These are phyloP conservation scores for Euwallacea fornicatus DNA, from an alignment of 1,140 invertebrate species.

Conservation along the genomic window DNA sequence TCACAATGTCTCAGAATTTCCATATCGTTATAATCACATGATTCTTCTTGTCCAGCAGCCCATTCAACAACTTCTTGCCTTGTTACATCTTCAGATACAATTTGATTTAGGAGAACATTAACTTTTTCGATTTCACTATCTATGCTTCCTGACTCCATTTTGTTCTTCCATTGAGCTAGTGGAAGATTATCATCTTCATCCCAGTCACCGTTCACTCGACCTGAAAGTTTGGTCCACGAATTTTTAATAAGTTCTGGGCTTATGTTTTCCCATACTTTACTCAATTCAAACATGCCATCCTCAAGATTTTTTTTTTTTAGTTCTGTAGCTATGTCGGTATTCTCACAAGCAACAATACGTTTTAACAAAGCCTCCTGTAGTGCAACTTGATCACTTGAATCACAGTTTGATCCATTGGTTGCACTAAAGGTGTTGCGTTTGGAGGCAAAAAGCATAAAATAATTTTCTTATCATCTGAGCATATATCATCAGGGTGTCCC, in stretches of 20 bases:
- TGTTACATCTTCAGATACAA: not conserved
- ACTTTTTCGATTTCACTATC: not conserved
- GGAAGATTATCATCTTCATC: conserved; percentile 12
- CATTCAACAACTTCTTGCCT: conserved; percentile 1
- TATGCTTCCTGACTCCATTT: not conserved
- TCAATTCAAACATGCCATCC: conserved; percentile 19
- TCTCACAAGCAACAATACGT: not conserved
- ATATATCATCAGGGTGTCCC: conserved; percentile 30
- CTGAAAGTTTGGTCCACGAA: conserved; percentile 7
- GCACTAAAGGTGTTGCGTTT: conserved; percentile 48
- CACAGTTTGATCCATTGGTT: conserved; percentile 52
- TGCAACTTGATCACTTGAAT: conserved; percentile 45
- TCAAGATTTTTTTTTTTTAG: conserved; percentile 15
- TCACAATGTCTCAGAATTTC: not conserved
- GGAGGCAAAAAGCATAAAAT: conserved; percentile 50
- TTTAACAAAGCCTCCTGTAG: conserved; percentile 39
- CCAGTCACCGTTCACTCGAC: no score
- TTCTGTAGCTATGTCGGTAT: conserved; percentile 11
- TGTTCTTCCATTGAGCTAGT: not conserved
- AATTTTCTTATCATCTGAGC: conserved; percentile 41
- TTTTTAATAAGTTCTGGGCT: not conserved
- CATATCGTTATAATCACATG: conserved; percentile 2
- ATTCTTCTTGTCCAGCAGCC: conserved; percentile 2
- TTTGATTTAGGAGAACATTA: not conserved
- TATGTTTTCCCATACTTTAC: conserved; percentile 5